These are phyloP conservation scores for Bombus breviceps DNA, from an alignment of 1,140 invertebrate species.

Conservation along the genomic window DNA sequence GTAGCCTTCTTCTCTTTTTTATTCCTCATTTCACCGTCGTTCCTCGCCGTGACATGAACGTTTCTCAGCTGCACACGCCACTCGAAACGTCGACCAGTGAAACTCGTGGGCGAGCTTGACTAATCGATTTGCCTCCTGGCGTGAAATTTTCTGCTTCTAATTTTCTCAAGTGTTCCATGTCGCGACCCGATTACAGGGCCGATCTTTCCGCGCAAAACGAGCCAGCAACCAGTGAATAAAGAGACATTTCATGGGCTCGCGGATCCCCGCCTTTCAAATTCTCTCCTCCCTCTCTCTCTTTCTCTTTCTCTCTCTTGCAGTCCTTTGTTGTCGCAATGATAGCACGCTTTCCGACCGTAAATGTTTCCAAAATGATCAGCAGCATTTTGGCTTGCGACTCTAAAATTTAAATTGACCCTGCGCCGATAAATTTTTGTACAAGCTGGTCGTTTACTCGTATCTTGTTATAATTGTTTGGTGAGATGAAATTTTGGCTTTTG, in stretches of 20 bases:
- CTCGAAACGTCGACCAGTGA: background rate
- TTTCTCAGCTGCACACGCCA: background rate
- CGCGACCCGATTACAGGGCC: background rate
- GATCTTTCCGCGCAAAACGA: background rate
- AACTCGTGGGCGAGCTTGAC: conserved; percentile 4
- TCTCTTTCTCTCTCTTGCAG: background rate
- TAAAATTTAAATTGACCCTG: background rate
- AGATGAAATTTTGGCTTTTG: background rate
- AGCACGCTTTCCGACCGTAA: conserved; percentile 6
- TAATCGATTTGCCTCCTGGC: conserved; percentile 17
- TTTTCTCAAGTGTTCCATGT: conserved; percentile 11
- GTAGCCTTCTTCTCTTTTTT: background rate
- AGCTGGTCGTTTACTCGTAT: background rate
- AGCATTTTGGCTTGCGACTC: too few species aligned
- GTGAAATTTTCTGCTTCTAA: conserved; percentile 25
- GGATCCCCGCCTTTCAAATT: background rate
- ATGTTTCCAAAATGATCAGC: conserved; percentile 9
- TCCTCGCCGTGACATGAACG: background rate
- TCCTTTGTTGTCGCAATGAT: background rate
- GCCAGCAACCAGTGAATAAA: background rate
- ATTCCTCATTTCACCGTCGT: background rate
- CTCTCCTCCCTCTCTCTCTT: background rate
- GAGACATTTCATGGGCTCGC: background rate
- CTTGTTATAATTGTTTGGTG: background rate
- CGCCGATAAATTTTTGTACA: background rate